These are phyloP conservation scores for Pogonomyrmex californicus DNA, from an alignment of 1,140 invertebrate species.

Conservation along the genomic window DNA sequence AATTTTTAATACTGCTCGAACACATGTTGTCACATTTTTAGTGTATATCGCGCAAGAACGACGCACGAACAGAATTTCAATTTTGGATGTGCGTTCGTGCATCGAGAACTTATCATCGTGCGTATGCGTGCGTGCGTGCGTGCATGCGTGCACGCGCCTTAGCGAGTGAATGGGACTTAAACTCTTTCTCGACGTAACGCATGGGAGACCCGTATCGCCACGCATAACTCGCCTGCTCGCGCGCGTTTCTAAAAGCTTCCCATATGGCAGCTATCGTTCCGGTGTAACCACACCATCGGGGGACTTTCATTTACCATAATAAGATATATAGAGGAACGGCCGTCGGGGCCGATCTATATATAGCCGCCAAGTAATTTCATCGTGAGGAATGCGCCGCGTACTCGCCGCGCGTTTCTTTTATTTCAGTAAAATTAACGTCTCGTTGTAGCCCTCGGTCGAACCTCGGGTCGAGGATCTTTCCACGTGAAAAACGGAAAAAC, in stretches of 20 bases:
- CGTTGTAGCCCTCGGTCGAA: not conserved
- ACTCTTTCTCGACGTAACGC: slow-evolving; percentile 29
- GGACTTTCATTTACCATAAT: slow-evolving; percentile 60
- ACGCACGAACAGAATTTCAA: slow-evolving; percentile 48
- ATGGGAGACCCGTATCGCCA: not conserved
- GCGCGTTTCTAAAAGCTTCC: slow-evolving; percentile 55
- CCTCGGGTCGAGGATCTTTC: no score
- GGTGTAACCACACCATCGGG: not conserved
- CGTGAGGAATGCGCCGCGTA: not conserved
- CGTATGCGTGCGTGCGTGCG: not conserved
- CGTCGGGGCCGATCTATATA: slow-evolving; percentile 37
- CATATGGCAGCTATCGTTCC: slow-evolving; percentile 51
- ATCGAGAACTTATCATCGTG: slow-evolving; percentile 22
- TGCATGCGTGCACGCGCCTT: not conserved
- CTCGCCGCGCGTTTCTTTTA: slow-evolving; percentile 11
- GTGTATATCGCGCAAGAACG: slow-evolving; percentile 7
- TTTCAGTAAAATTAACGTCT: slow-evolving; percentile 5
- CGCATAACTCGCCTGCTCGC: slow-evolving; percentile 17
- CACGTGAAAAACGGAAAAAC: not conserved
- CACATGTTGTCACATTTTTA: slow-evolving; percentile 16
- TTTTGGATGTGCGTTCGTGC: slow-evolving; percentile 11
- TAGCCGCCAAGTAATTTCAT: slow-evolving; percentile 44
- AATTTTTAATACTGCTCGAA: slow-evolving; percentile 20
- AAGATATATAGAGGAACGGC: slow-evolving; percentile 48
- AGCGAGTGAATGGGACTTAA: slow-evolving; percentile 47